Conservation (phyloP, 2,797 vertebrate genomes). For the Natrix natrix region DNA sequence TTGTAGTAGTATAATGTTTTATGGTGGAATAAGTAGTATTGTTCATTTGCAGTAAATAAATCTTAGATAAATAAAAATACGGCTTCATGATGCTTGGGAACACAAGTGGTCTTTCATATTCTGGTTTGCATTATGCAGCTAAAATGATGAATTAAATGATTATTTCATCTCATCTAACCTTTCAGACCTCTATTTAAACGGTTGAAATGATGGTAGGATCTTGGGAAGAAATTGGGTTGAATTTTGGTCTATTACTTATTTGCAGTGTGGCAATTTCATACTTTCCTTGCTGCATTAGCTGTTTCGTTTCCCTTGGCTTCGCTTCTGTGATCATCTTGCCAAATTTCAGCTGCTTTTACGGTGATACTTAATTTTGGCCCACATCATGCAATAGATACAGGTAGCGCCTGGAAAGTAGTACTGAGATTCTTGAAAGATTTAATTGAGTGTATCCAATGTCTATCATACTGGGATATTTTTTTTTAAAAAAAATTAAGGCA, state of each 20-base stretch:
- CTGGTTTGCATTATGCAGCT: background rate
- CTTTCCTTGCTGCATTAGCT: background rate
- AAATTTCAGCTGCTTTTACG: background rate
- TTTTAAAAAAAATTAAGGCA: background rate
- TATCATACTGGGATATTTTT: background rate
- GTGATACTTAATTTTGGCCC: background rate
- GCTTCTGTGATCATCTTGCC: background rate
- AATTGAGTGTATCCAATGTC: background rate
- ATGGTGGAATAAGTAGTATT: background rate
- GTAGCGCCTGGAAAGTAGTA: background rate
- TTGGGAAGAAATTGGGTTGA: background rate
- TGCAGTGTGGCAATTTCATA: background rate
- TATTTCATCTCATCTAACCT: background rate
- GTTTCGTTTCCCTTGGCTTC: conserved; percentile 6
- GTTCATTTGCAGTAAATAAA: background rate
- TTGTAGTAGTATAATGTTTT: background rate
- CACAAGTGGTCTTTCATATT: background rate
- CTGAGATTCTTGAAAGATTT: background rate
- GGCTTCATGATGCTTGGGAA: background rate
- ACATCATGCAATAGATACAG: background rate
- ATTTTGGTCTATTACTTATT: background rate
- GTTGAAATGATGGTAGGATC: background rate
- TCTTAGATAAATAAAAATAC: background rate
- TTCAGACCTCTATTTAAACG: background rate
- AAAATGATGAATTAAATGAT: background rate